Conservation (phyloP, 2,113 vertebrate species). For the Notothenia coriiceps region DNA sequence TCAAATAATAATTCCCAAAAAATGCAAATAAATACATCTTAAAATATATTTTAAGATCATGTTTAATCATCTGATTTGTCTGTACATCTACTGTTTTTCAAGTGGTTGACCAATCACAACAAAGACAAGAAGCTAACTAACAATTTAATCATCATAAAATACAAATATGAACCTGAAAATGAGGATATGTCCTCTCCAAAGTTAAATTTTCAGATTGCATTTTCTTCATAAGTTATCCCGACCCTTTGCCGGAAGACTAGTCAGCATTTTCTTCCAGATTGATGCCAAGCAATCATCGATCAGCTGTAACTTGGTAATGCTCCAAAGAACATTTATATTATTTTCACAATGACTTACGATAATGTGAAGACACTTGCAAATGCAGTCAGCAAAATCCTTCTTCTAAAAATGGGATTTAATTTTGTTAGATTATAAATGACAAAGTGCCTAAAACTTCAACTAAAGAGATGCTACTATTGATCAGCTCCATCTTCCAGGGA, state of each 20-base stretch:
- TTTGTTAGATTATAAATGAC: background rate
- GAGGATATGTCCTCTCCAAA: too few relatives aligned
- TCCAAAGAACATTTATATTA: background rate
- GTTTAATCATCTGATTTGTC: too few relatives aligned
- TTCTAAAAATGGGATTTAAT: too few relatives aligned
- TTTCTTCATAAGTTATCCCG: background rate
- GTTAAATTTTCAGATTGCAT: background rate
- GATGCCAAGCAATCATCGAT: background rate
- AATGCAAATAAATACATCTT: too few relatives aligned
- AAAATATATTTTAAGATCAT: too few relatives aligned
- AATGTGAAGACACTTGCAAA: background rate
- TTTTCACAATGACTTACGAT: background rate
- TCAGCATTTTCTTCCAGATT: background rate
- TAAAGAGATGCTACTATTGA: background rate
- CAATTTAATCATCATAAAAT: too few relatives aligned
- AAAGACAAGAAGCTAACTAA: too few relatives aligned
- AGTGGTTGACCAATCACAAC: too few relatives aligned
- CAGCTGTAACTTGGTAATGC: background rate
- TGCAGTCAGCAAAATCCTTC: background rate
- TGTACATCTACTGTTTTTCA: too few relatives aligned
- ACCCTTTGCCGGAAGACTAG: background rate
- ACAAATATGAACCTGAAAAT: background rate
- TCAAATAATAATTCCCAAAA: too few relatives aligned
- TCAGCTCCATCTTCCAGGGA: background rate
- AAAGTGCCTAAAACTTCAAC: background rate